Conservation (phyloP, 2,888 invertebrate genomes). For the Ormyrus labotus region DNA sequence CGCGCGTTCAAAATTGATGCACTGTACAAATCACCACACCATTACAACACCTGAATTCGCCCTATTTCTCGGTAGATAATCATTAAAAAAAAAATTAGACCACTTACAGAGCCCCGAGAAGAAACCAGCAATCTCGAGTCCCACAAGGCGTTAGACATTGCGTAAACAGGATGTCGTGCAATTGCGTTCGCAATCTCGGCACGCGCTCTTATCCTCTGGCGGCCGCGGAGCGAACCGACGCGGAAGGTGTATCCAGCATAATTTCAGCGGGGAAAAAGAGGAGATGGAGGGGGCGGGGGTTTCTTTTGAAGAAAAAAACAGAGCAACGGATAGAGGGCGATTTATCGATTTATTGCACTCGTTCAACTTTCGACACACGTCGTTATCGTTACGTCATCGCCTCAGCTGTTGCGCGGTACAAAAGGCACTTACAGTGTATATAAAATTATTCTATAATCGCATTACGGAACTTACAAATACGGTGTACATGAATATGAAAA, state of each 20-base stretch:
- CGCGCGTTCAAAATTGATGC: too few relatives aligned
- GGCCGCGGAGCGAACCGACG: background rate
- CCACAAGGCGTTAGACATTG: background rate
- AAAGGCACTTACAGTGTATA: slow-evolving; percentile 12
- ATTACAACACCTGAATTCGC: too few relatives aligned
- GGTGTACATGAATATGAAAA: background rate
- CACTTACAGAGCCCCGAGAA: background rate
- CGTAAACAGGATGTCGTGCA: slow-evolving; percentile 18
- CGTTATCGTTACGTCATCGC: slow-evolving; percentile 10
- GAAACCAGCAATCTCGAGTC: background rate
- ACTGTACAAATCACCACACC: too few relatives aligned
- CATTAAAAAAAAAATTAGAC: too few relatives aligned
- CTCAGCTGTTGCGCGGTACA: background rate
- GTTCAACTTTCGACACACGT: slow-evolving; percentile 1
- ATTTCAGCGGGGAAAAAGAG: too few relatives aligned
- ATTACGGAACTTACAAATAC: slow-evolving; percentile 13
- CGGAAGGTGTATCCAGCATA: background rate
- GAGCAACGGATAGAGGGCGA: background rate
- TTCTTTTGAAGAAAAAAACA: background rate
- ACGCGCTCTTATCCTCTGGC: background rate
- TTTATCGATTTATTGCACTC: slow-evolving; percentile 42
- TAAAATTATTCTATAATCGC: slow-evolving; percentile 33
- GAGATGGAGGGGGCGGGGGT: background rate
- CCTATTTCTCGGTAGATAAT: too few relatives aligned
- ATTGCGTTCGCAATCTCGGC: background rate